Percentiles rank a stretch among this genome's conserved stretches.
These are phyloP conservation scores for Pungitius pungitius DNA, from an alignment of 2,113 vertebrate species.

Conservation along the genomic window DNA sequence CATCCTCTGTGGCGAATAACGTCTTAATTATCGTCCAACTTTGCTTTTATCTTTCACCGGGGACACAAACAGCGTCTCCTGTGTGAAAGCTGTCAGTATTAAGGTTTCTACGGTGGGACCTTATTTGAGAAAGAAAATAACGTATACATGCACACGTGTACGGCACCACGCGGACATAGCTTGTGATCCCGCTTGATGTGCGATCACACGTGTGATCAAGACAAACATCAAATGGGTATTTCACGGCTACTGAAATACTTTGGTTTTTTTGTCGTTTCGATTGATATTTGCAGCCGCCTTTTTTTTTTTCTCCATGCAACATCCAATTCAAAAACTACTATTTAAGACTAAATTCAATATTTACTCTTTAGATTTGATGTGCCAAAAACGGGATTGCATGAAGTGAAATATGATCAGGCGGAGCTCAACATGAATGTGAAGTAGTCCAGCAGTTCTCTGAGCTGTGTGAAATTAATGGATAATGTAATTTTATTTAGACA, in stretches of 20 bases:
- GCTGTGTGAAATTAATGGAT: slow-evolving; percentile 36
- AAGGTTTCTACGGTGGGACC: too few species aligned
- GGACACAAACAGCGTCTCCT: too few species aligned
- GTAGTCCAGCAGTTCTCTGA: slow-evolving; percentile 16
- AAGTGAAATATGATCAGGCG: slow-evolving; percentile 7
- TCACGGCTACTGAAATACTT: not conserved
- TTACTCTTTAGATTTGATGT: slow-evolving; percentile 11
- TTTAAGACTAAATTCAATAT: not conserved
- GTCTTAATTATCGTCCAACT: too few species aligned
- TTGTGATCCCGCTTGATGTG: too few species aligned
- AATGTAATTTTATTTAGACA: slow-evolving; percentile 30
- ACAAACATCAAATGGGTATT: too few species aligned
- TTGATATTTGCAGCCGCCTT: not conserved
- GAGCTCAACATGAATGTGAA: slow-evolving; percentile 30
- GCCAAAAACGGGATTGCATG: slow-evolving; percentile 47
- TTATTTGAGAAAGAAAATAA: too few species aligned
- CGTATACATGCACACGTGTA: too few species aligned
- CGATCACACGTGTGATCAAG: too few species aligned
- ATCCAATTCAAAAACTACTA: not conserved
- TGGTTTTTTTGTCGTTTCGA: not conserved
- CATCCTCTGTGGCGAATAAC: too few species aligned
- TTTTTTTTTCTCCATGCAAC: not conserved
- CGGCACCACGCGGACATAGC: too few species aligned
- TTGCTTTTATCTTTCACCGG: too few species aligned
- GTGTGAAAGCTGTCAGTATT: too few species aligned